Evolutionary conservation across 2,888 invertebrate species (phyloP), one percentile per base, ranked within the genome.

Genomic region (Periphyllus acericola): DNA sequence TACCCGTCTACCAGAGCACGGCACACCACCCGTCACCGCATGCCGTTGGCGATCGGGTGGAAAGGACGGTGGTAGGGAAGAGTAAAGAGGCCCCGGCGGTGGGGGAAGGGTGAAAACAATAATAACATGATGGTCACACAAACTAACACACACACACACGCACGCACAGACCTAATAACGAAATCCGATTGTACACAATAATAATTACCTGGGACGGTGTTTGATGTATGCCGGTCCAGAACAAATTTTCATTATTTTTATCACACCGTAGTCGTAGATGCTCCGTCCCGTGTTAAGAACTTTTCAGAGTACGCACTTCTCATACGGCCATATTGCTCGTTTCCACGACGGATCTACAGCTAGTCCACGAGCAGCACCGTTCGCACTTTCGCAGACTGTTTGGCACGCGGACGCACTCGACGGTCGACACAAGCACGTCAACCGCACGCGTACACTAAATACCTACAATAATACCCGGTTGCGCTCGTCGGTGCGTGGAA

Each of bases 211-310:
- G 80, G 87, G 71, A 87, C 87, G 80, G 87, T 80, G 60, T 87
- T 87, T 80, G 74, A 78, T 72, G 32, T 87, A 74, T 87, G 72
- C 55, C 74, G 71, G 80, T 60, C 74, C 80, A 87, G 80, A 87
- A 87, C 87, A 74, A 87, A 87, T 81, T 60, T 40, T 71, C 87
- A 87, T 87, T 87, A 87, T 87, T 72, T 87, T 79, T n/a, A 19
- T 55, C 80, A 17, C 32, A 68, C 60, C 8, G 40, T 32, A 14
- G 6, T 74, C 4, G 9, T 1, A 19, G 83, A 83, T 55, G 6
- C 2, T 36, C 75, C n/a, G 52, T 82, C 32, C 34, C 3, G 1
- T 25, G 34, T 25, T 21, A n/a, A n/a, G n/a, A n/a, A n/a, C n/a
- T n/a, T n/a, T n/a, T n/a, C n/a, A n/a, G 14, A 46, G 14, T 46